Base-by-base conservation (phyloP, 1,140 invertebrate genomes). In the Lordiphosa mommai region DNA sequence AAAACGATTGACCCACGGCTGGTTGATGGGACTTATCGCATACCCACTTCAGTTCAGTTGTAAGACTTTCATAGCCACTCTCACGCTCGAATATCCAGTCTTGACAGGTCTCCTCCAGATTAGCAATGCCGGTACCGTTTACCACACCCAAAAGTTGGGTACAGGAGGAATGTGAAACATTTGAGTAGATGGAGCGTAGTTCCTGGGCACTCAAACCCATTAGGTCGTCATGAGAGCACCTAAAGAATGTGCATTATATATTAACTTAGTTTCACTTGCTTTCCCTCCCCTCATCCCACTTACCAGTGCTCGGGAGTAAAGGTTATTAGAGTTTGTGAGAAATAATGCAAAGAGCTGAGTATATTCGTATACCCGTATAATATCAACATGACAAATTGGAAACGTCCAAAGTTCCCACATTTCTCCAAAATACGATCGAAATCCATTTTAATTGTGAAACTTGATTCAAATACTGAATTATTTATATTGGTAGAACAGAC, bases 361-460 rank as follows among this genome's bases (percentile, higher is more conserved):
- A 91, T 71, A 65, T 91, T 91, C 16, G 91, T 91, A 30, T 91
- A 77, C 10, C 91, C 90, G 34, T 92, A 91, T 2, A 93, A 57
- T 12, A 90, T 68, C 58, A 92, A 90, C 2, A 93, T 72, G 3
- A 92, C 80, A 51, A 90, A 89, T 73, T 93, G 93, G 71, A 91
- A 93, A 9, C 84, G 71, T 0, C 91, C 91, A 59, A 93, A 93
- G 63, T 91, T 91, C 0, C 93, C 93, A 27, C 91, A 91, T 50
- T 91, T 89, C 2, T 89, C 76, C 8, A 93, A 73, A 53, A 93
- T 90, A 2, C 89, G 89, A 80, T 93, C 92, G 46, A 92, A 91
- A 72, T 93, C 90, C 69, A 91, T 87, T 6, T 27, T 23, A 1
- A 1, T 27, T 5, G 20, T 23, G 20, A 23, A 23, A 23, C 20